Conservation (phyloP, 2,888 invertebrate genomes). For the Amphipyra tragopoginis region DNA sequence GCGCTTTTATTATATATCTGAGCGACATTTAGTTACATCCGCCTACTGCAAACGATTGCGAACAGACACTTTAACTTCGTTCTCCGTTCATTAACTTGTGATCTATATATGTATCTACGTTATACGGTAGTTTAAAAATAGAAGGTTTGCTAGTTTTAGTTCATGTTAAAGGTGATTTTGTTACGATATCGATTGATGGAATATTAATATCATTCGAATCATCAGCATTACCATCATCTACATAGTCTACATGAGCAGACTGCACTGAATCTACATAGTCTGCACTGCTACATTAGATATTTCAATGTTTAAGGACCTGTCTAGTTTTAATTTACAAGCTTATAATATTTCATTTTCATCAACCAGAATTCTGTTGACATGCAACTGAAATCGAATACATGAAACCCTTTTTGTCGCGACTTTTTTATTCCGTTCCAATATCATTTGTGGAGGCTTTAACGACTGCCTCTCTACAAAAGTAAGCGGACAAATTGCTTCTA, state of each 20-base stretch:
- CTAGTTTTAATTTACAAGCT: too few relatives aligned
- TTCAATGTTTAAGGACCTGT: too few relatives aligned
- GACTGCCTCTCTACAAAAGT: slow-evolving; percentile 87
- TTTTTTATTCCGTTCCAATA: slow-evolving; percentile 82
- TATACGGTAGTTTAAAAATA: too few relatives aligned
- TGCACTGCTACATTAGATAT: too few relatives aligned
- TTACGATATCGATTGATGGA: too few relatives aligned
- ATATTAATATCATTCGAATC: too few relatives aligned
- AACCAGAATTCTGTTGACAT: slow-evolving; percentile 25
- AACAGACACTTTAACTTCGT: background rate
- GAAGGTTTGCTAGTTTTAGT: background rate
- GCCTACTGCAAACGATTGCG: background rate
- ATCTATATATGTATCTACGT: background rate
- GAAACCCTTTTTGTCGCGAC: slow-evolving; percentile 71
- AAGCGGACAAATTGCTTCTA: slow-evolving; percentile 90
- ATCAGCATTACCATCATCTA: too few relatives aligned
- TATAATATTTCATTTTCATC: slow-evolving; percentile 7
- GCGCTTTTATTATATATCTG: background rate
- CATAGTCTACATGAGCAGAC: too few relatives aligned
- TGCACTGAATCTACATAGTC: too few relatives aligned
- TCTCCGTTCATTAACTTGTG: background rate
- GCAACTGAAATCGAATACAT: slow-evolving; percentile 49
- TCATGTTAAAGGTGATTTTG: too few relatives aligned
- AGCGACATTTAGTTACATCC: background rate
- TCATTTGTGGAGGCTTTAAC: slow-evolving; percentile 86